phyloP scores from a whole-genome alignment of 2,797 vertebrate species.

The Enteromius radiatus region DNA sequence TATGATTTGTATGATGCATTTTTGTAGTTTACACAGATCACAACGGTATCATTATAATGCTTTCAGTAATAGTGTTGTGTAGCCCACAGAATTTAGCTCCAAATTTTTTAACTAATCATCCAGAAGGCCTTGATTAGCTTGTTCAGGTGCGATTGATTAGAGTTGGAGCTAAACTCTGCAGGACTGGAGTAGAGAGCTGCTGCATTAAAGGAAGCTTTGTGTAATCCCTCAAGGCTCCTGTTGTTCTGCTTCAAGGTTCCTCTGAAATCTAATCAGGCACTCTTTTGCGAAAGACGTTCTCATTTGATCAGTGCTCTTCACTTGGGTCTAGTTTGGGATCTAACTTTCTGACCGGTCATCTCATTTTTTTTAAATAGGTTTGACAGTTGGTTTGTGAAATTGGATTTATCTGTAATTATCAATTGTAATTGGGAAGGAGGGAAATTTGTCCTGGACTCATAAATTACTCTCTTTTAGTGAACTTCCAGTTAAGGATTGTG shows the following conservation, averaged over 20 bases:
- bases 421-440: background rate
- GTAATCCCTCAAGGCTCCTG: background rate
- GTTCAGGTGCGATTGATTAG: background rate
- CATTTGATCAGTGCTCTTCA: background rate
- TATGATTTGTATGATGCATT: no score
- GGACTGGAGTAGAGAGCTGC: background rate
- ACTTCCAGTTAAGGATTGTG: background rate
- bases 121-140: background rate
- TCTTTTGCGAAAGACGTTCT: background rate
- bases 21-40: background rate
- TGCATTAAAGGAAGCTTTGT: background rate
- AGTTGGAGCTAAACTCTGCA: background rate
- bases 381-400: background rate
- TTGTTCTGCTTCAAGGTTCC: background rate
- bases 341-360: background rate
- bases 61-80: background rate
- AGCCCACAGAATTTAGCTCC: background rate
- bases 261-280: slow-evolving; percentile 3
- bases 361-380: background rate
- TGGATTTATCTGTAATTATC: background rate
- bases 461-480: background rate
- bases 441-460: no score
- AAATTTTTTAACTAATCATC: background rate
- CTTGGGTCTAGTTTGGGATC: background rate
- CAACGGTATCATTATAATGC: no score